Evolutionary conservation across 1,140 invertebrate species (phyloP).

Genomic region (Drosophila repletoides): DNA sequence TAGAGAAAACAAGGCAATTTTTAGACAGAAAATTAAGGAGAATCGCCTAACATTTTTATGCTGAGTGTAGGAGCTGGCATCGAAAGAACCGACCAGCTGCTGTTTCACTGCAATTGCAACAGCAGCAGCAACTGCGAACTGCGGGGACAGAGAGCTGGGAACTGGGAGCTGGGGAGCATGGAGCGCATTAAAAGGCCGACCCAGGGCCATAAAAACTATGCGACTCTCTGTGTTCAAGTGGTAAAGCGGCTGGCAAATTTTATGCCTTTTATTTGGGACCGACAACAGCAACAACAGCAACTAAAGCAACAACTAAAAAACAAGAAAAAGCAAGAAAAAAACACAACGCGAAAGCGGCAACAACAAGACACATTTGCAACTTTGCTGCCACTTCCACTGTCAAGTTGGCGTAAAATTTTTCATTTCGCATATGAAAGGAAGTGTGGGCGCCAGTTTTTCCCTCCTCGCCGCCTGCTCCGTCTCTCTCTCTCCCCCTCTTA

Average conservation of each 20-base stretch:
- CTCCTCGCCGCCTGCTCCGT: not conserved
- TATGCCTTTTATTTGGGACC: slow-evolving; percentile 74
- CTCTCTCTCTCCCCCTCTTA: not conserved
- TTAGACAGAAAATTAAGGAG: no score
- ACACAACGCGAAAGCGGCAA: no score
- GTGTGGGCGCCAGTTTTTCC: slow-evolving; percentile 65
- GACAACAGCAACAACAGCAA: slow-evolving; percentile 18
- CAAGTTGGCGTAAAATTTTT: slow-evolving; percentile 79
- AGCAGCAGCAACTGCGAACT: no score
- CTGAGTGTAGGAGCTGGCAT: no score
- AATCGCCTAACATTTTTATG: no score
- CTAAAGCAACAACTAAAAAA: slow-evolving; percentile 15
- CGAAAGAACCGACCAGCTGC: slow-evolving; percentile 33
- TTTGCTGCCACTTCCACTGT: slow-evolving; percentile 76
- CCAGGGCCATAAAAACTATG: slow-evolving; percentile 71
- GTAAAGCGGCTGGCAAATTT: slow-evolving; percentile 59
- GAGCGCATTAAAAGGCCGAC: slow-evolving; percentile 54
- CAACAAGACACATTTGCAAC: slow-evolving; percentile 68
- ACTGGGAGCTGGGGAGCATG: not conserved
- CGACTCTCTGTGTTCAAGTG: slow-evolving; percentile 54
- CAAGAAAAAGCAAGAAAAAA: slow-evolving; percentile 7
- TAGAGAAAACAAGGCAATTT: no score
- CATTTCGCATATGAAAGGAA: slow-evolving; percentile 80
- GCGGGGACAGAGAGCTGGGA: no score
- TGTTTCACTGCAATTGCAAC: slow-evolving; percentile 45